Base-by-base conservation (phyloP, 2,888 invertebrate species). In the Xanthostigma xanthostigma region DNA sequence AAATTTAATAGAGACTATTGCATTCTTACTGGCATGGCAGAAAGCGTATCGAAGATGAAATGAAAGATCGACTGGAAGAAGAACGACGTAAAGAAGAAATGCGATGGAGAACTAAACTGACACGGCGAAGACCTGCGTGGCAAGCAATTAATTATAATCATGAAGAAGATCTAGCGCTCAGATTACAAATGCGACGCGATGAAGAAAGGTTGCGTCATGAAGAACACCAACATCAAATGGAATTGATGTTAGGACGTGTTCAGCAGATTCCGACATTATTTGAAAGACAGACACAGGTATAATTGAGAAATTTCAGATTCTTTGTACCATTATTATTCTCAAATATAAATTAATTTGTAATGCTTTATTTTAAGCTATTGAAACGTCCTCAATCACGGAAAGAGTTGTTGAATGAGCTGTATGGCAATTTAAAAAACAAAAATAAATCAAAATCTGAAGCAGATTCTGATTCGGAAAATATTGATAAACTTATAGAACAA, bases 111-210 rank as follows among this genome's bases (percentile, higher is more conserved):
- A 78, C 81, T 57, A 73, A 76, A 40, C 59, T 79, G 41, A 67
- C 80, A 43, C 68, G 81, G 13, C 69, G 69, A 27, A 78, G 78
- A 57, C 82, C 83, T 1, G 79, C 80, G n/a, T 84, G 83, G 83
- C 75, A 77, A 62, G 70, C 78, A 36, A 67, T 83, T 14, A 77
- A 72, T 56, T 77, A 76, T 60, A 76, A 76, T 54, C 76, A 79
- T 51, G 78, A 78, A 59, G 78, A 78, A 62, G 83, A 83, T 58
- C 72, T 83, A 47, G 78, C 77, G 12, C 75, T 81, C 68, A 69
- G 82, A 40, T 67, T 80, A 9, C 78, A 79, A 58, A 72, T 80
- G 39, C 69, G 82, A 9, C 73, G 77, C 33, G 81, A 81, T 45
- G 83, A 83, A 61, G 83, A 82, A 50, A 69, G 75, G 55, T 72